Conservation (phyloP, 2,797 vertebrate genomes). For the Scleropages formosus region DNA sequence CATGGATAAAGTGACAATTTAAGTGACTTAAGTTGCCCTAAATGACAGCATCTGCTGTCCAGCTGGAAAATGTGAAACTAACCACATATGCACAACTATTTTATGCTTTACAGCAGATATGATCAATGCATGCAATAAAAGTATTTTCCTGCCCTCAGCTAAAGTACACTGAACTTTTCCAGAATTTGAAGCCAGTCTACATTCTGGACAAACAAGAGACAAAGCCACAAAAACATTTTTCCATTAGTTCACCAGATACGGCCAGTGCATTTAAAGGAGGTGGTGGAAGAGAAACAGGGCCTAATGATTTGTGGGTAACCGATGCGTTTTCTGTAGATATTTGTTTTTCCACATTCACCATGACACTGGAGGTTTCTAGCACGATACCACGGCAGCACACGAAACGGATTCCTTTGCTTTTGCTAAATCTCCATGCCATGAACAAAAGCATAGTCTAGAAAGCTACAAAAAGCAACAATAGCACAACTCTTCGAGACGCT, state of each 20-base stretch:
- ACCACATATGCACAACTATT: neutral
- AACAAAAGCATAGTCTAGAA: no score
- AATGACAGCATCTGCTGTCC: neutral
- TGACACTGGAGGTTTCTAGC: no score
- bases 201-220: neutral
- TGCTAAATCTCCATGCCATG: no score
- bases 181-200: neutral
- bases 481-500: no score
- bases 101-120: neutral
- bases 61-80: neutral
- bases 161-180: neutral
- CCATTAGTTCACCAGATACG: neutral
- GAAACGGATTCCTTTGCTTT: no score
- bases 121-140: neutral
- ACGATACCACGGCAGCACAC: no score
- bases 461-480: no score
- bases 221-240: neutral
- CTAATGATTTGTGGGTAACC: neutral
- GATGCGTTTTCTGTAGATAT: neutral
- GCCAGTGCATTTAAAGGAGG: neutral
- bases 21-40: neutral
- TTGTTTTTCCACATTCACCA: no score
- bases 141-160: neutral
- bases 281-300: no score
- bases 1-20: no score